Conservation (phyloP, 1,140 invertebrate genomes). For the Drosophila pectinifera region DNA sequence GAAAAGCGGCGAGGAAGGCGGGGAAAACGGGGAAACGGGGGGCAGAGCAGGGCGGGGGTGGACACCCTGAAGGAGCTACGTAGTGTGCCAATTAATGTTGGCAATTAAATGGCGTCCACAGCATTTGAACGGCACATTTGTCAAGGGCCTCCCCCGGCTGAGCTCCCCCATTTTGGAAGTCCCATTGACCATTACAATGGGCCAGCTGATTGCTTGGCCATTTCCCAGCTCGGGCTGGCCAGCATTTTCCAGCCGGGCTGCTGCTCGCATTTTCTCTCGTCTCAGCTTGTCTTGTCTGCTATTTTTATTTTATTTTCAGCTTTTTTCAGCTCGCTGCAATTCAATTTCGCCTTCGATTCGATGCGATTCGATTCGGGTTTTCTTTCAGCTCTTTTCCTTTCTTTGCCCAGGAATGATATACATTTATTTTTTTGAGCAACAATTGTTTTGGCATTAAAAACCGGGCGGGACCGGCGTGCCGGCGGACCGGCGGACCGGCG, state of each 20-base stretch:
- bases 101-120: conserved; percentile 49
- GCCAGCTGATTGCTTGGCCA: conserved; percentile 51
- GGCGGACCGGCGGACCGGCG: too few relatives aligned
- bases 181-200: conserved; percentile 25
- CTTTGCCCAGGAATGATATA: conserved; percentile 27
- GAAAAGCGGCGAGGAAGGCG: background rate
- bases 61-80: background rate
- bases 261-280: conserved; percentile 25
- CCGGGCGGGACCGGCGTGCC: conserved; percentile 8
- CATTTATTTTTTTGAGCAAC: conserved; percentile 66
- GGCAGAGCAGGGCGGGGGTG: background rate
- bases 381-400: conserved; percentile 16
- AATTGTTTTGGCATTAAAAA: conserved; percentile 77
- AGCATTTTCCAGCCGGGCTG: conserved; percentile 18
- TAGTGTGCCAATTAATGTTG: conserved; percentile 49
- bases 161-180: background rate
- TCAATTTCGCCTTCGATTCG: conserved; percentile 48
- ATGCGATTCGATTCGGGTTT: conserved; percentile 24
- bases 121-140: conserved; percentile 42
- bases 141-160: conserved; percentile 6
- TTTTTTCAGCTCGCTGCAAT: conserved; percentile 39
- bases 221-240: conserved; percentile 17
- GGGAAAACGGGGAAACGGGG: background rate
- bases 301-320: conserved; percentile 7
- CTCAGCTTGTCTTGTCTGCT: conserved; percentile 19